Evolutionary conservation across 2,797 vertebrate genomes (phyloP), one percentile per base, ranked within the genome.

Genomic region (Loris lydekkerianus): DNA sequence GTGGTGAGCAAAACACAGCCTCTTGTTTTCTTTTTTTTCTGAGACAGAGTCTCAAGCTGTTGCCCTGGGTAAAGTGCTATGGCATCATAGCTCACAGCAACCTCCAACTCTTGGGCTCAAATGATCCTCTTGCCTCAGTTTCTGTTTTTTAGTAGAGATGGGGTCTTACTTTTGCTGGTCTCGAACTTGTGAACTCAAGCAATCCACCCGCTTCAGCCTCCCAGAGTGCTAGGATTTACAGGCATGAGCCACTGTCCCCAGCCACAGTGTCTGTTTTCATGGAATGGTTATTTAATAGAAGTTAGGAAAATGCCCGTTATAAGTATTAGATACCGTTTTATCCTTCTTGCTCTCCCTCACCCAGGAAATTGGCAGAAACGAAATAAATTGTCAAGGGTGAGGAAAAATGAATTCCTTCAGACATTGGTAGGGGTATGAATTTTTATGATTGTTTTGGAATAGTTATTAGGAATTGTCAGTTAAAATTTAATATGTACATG

Each of bases 401-500:
- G 58, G 70, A 80, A 40, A 75, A 89, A 70, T 69, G 40, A 85
- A 53, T n/a, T 61, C 18, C 78, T 69, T 85, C 49, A 70, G 43
- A 92, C 40, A 63, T 83, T 53, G 27, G 40, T 91, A 80, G 53
- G 18, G 11, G 15, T 85, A 9, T 94, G 73, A 92, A 49, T 84
- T 93, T 11, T 81, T 73, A 65, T 2, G 27, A n/a, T 67, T 5
- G 34, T 80, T 93, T 93, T 65, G 43, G 53, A 40, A 88, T 88
- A 87, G 31, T 69, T 95, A 23, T 23, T 85, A 65, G 83, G 34
- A 84, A 86, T 89, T 88, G 6, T 95, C 67, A 75, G 76, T 75
- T 96, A 93, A 89, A 92, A 78, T 78, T 95, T 37, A 46, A 92
- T 87, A 84, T 88, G n/a, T 56, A 13, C 6, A 73, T 60, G 7